Evolutionary conservation across 2,888 invertebrate species (phyloP), one percentile per base, ranked within the genome.

Genomic region (Microplitis deprimator): DNA sequence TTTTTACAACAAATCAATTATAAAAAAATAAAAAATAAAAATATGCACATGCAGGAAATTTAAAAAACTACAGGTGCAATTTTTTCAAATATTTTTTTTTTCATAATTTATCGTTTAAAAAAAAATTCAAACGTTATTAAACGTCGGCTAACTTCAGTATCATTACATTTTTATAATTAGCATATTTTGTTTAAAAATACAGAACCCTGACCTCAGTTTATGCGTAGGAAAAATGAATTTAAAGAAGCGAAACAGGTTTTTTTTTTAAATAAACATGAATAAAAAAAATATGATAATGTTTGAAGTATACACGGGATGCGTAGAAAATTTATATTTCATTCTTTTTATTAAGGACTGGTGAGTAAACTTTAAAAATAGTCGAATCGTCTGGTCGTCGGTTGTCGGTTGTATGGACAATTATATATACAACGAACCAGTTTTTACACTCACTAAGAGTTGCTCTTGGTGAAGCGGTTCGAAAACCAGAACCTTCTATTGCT

Each of bases 301-400:
- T 65, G 29, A 65, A 29, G 5, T 29, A 29, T 29, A 29, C 29
- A 39, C 61, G 17, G 38, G 13, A 41, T 59, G 29, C n/a, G 59
- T 73, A 17, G 39, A 67, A 50, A 73, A 67, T 67, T 73, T 38
- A 73, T 67, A 50, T 60, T 41, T n/a, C 17, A 16, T n/a, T 71
- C 17, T 50, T 50, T 50, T 50, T 13, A 13, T 50, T 50, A 13
- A 5, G 10, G 39, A 16, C 59, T 67, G 73, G 59, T 59, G 65
- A 65, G 60, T 29, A 73, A 73, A 65, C 38, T 73, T 73, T 73
- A 73, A 73, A 73, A 73, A 73, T 73, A 73, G 73, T 73, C 29
- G 65, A 73, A 73, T 40, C 65, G 73, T 17, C 70, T 59, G 61
- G 60, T 40, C n/a, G 60, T 40, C n/a, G 17, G 39, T 29, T 61